A percentile compares a stretch with the other conserved stretches of the same genome.
Evolutionary conservation across 2,113 vertebrate genomes (phyloP).

Genomic region (Tylochromis polylepis): DNA sequence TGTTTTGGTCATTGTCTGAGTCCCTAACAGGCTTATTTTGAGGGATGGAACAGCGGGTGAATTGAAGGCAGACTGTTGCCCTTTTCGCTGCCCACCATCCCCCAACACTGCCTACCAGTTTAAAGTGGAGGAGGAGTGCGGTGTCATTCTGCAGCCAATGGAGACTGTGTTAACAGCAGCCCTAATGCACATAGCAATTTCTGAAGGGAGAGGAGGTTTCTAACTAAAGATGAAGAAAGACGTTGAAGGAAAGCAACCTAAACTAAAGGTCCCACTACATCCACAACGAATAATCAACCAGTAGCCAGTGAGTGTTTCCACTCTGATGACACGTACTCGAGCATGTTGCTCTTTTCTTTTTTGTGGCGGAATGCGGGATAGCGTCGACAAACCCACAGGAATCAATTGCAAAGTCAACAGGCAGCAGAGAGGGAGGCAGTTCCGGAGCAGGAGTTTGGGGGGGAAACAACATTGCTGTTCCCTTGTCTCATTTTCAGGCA

Average conservation of each 20-base stretch:
- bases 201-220: not conserved
- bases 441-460: slow-evolving; percentile 28
- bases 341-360: not conserved
- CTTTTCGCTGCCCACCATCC: slow-evolving; percentile 14
- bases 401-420: slow-evolving; percentile 59
- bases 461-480: not conserved
- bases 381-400: slow-evolving; percentile 44
- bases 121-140: slow-evolving; percentile 1
- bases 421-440: slow-evolving; percentile 29
- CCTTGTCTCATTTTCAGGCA: slow-evolving; percentile 17
- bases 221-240: not conserved
- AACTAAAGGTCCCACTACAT: not conserved
- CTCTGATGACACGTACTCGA: slow-evolving; percentile 14
- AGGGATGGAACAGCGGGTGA: not conserved
- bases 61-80: not conserved
- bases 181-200: slow-evolving; percentile 2
- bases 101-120: not conserved
- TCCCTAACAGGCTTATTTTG: not conserved
- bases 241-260: not conserved
- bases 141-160: slow-evolving; percentile 8
- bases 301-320: not conserved
- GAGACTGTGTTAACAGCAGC: slow-evolving; percentile 1
- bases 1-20: not conserved
- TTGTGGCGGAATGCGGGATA: slow-evolving; percentile 30
- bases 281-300: not conserved